Base-by-base conservation (phyloP, 1,140 invertebrate genomes). In the Nilaparvata lugens region DNA sequence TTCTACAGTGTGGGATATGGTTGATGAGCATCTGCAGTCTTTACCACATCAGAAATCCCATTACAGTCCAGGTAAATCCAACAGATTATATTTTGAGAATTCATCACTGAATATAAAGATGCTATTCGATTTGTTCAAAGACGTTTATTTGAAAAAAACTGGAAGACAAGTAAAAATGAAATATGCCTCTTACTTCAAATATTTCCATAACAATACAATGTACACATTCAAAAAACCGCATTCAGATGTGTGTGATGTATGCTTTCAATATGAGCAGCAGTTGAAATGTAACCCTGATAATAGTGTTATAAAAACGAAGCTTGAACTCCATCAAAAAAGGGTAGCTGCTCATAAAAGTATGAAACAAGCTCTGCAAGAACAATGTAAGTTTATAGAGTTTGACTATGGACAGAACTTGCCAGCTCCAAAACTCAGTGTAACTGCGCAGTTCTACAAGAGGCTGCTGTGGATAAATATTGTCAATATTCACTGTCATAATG, bases 341-440 rank as follows among this genome's bases (percentile, higher is more conserved):
- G 5, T 42, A 43, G 11, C 2, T 23, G 38, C 14, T 4, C 25
- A 61, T 40, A 9, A 61, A 61, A 61, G 25, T 9, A n/a, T 9
- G 18, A 3, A 61, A 56, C 11, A 56, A 4, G 6, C 16, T 38
- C 4, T 6, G 35, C 14, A 31, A 23, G 9, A 56, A 4, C 7
- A 56, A 38, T 23, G 54, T 24, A 25, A 31, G 42, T 9, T 63
- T 7, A 21, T 63, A 2, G 58, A 63, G 35, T 63, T 63, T 55
- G 62, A 63, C 40, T 63, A 63, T 31, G 48, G 16, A 54, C 62
- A 63, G 40, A 63, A 63, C 56, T 31, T 51, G 13, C 58, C 62
- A 2, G n/a, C 61, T 11, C 62, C 62, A 38, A 60, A 61, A 35
- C 21, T 63, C 11, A 55, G 11, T 51, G 58, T 60, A 16, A 63